A percentile compares a stretch with the other conserved stretches of the same genome.
phyloP scores from a whole-genome alignment of 2,797 vertebrate genomes.

The Myotis myotis region DNA sequence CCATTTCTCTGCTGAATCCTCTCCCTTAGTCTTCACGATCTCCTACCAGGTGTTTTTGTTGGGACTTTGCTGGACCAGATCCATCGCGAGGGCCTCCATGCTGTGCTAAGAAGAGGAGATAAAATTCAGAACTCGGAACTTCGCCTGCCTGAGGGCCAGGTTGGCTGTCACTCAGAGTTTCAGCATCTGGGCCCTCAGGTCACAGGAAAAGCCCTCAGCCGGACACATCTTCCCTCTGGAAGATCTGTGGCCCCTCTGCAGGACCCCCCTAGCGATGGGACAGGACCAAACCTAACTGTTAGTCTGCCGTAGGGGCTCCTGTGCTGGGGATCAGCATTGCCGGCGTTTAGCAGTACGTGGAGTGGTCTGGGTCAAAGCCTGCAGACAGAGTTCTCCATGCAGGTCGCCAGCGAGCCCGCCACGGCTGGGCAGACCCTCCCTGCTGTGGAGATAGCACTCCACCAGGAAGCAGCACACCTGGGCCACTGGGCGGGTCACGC shows the following conservation, averaged over 20 bases:
- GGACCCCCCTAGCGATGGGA: not conserved
- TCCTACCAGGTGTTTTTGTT: not conserved
- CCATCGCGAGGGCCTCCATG: not conserved
- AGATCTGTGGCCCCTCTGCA: not conserved
- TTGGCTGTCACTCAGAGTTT: not conserved
- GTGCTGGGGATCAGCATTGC: not conserved
- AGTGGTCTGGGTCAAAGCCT: not conserved
- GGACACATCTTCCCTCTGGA: not conserved
- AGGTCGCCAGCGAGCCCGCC: not conserved
- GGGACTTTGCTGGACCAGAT: not conserved
- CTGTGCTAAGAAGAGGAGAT: not conserved
- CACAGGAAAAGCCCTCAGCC: not conserved
- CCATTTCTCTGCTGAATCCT: not conserved
- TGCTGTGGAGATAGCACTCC: not conserved
- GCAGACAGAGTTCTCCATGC: not conserved
- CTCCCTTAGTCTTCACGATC: conserved; percentile 50
- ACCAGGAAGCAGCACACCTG: not conserved
- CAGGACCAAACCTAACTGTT: not conserved
- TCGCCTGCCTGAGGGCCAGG: not conserved
- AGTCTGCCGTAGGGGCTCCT: not conserved
- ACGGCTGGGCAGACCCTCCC: not conserved
- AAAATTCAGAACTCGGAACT: not conserved
- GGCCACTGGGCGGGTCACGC: not conserved
- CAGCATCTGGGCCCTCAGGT: not conserved
- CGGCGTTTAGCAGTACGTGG: not conserved